Conservation (phyloP, 2,113 vertebrate species). For the Canis aureus region DNA sequence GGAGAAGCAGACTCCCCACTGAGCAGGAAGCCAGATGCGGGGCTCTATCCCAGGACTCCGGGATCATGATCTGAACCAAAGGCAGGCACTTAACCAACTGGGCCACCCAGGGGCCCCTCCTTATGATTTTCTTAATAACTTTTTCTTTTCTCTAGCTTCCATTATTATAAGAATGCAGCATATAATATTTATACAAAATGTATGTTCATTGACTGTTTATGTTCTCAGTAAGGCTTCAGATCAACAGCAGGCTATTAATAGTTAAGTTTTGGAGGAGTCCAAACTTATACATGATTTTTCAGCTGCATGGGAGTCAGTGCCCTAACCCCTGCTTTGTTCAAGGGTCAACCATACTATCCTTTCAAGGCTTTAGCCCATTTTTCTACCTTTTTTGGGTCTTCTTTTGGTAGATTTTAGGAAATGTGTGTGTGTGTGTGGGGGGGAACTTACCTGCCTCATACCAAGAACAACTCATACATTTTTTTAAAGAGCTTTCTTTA, state of each 20-base stretch:
- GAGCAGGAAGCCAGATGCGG: too few relatives aligned
- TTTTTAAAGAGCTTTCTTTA: not conserved
- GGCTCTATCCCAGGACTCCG: too few relatives aligned
- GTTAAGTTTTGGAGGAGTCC: not conserved
- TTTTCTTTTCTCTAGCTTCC: not conserved
- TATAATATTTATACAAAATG: not conserved
- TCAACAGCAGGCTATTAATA: not conserved
- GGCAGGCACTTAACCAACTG: too few relatives aligned
- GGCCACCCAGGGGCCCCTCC: too few relatives aligned
- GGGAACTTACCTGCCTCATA: not conserved
- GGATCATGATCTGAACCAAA: too few relatives aligned
- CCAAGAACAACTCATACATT: not conserved
- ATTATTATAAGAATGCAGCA: not conserved
- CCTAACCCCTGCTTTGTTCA: not conserved
- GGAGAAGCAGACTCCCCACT: too few relatives aligned
- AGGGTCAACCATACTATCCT: too few relatives aligned
- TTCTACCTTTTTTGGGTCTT: not conserved
- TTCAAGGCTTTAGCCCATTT: not conserved
- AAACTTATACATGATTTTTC: not conserved
- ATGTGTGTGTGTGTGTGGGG: not conserved
- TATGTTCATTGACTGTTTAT: not conserved
- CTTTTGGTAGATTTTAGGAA: slow-evolving; percentile 20
- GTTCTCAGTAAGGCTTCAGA: not conserved
- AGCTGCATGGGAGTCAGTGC: not conserved
- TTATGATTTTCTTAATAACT: not conserved